Evolutionary conservation across 2,797 vertebrate genomes (phyloP).

Genomic region (Erithacus rubecula): DNA sequence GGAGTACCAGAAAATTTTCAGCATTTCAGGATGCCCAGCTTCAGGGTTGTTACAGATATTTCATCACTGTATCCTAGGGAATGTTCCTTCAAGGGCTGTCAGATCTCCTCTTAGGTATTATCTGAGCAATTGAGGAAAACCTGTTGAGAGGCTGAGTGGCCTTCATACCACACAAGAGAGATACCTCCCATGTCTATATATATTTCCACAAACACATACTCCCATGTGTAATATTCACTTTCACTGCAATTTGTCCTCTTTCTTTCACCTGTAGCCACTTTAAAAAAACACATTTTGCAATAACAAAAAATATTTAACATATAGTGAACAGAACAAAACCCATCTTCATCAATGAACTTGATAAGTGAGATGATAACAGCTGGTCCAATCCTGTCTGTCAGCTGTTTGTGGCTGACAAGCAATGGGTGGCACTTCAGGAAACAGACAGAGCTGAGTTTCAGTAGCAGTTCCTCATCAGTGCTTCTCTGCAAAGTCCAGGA

Average conservation of each 20-base stretch:
- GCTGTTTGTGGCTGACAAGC: slow-evolving; percentile 50
- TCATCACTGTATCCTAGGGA: neutral
- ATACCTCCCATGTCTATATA: neutral
- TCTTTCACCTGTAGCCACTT: neutral
- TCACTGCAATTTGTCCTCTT: neutral
- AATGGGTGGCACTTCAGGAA: neutral
- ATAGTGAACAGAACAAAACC: neutral
- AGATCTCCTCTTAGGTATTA: neutral
- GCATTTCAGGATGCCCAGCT: neutral
- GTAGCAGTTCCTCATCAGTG: neutral
- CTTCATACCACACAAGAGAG: neutral
- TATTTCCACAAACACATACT: accelerated
- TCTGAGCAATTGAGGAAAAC: neutral
- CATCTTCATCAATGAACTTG: too few species aligned
- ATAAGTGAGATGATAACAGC: neutral
- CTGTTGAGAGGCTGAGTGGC: neutral
- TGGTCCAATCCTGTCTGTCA: neutral
- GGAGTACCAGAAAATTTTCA: neutral
- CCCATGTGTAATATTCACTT: accelerated
- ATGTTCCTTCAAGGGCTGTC: neutral
- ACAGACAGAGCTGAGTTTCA: neutral
- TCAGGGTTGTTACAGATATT: neutral
- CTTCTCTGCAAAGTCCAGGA: neutral
- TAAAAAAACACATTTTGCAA: neutral
- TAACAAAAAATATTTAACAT: neutral